Evolutionary conservation across 2,113 vertebrate genomes (phyloP).

Genomic region (Hydrochoerus hydrochaeris): DNA sequence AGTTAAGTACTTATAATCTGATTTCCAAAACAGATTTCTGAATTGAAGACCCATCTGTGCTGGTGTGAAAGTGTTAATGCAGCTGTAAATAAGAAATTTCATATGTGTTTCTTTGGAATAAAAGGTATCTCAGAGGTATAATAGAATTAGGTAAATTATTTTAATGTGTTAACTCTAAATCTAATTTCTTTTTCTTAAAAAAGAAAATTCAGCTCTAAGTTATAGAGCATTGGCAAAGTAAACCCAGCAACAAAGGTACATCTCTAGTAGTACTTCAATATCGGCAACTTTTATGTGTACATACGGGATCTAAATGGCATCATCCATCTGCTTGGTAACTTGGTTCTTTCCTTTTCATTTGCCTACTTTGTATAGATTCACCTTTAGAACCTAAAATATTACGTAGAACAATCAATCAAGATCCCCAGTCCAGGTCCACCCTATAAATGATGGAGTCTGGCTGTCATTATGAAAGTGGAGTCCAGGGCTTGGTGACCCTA

Average conservation of each 20-base stretch:
- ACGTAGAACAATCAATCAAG: background rate
- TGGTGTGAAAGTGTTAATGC: background rate
- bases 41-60: background rate
- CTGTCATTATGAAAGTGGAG: no score
- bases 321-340: rapidly evolving
- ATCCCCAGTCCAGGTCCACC: background rate
- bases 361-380: background rate
- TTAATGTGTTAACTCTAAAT: background rate
- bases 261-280: background rate
- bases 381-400: background rate
- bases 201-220: background rate
- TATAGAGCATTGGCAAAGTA: background rate
- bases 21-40: slow-evolving; percentile 35
- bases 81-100: background rate
- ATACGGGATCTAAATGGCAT: rapidly evolving
- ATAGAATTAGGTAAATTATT: background rate
- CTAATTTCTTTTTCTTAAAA: slow-evolving; percentile 30
- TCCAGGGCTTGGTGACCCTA: background rate
- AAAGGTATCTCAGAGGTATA: background rate
- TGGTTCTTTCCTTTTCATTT: background rate
- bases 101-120: background rate
- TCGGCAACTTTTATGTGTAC: background rate
- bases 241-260: background rate
- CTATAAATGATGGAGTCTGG: background rate
- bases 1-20: background rate